Base-by-base conservation (phyloP, 2,888 invertebrate species). In the Tachystola acroxantha region DNA sequence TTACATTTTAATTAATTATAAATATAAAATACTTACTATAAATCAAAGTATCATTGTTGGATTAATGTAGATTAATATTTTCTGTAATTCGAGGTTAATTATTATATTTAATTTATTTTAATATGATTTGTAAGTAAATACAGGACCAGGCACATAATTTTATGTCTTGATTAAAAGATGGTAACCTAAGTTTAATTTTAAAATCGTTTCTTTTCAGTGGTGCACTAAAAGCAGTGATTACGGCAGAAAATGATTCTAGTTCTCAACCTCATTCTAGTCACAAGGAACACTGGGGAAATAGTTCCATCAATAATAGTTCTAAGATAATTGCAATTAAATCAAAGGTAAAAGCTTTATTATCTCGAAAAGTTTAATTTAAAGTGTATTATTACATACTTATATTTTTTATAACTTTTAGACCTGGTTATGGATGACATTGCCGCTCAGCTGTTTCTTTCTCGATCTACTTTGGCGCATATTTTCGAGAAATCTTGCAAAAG, bases 391-490 rank as follows among this genome's bases (percentile, higher is more conserved):
- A 24, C 4, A n/a, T 24, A 24, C 24, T n/a, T 24, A 24, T 4
- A n/a, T n/a, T n/a, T n/a, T 24, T n/a, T 4, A n/a, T n/a, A 9
- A 24, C n/a, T 7, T 79, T 76, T 67, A 86, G 86, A 76, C 80
- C 25, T 86, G 81, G 84, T 27, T 73, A 39, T 86, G 84, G 85
- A 78, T 86, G 74, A 58, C 64, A 1, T 29, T 79, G 24, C 85
- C 86, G 2, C 43, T 86, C 11, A 53, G 48, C 16, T 79, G 76
- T 45, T 86, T 73, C 43, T 53, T 69, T 25, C 14, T 82, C 29
- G 86, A 86, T 57, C 57, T 79, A 7, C 19, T 84, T 25, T 86
- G 86, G 86, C 59, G 86, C 39, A 64, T 84, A 46, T 75, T 72
- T 29, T 64, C 74, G 7, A 73, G 86, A 40, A 86, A 86, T 49